A percentile compares a stretch with the other conserved stretches of the same genome.
These are phyloP conservation scores for Gadopsis marmoratus DNA, from an alignment of 2,797 vertebrate species.

Conservation along the genomic window DNA sequence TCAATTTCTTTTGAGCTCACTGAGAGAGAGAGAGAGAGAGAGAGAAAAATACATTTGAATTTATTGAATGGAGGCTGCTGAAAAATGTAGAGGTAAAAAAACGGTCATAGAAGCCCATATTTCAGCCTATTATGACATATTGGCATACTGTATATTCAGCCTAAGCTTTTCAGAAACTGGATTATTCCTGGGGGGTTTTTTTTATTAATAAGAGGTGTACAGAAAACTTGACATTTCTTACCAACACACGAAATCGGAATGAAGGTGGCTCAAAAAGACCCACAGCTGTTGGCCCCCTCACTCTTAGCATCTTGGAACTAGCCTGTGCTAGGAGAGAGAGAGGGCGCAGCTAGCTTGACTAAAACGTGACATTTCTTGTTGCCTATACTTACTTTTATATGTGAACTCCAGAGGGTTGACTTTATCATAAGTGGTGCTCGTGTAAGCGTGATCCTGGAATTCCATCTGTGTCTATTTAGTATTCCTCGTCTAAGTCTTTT, in stretches of 20 bases:
- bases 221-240: not conserved
- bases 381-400: conserved; percentile 76
- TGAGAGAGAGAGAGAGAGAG: conserved; percentile 29
- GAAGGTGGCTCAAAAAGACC: too few relatives aligned
- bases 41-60: not conserved
- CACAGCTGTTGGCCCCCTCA: too few relatives aligned
- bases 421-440: conserved; percentile 33
- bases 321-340: too few relatives aligned
- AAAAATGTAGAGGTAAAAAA: too few relatives aligned
- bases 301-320: too few relatives aligned
- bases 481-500: not conserved
- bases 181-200: not conserved
- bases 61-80: not conserved
- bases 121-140: not conserved
- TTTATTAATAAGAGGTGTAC: not conserved
- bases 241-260: too few relatives aligned
- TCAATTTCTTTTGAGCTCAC: conserved; percentile 77
- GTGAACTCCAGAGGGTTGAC: conserved; percentile 59
- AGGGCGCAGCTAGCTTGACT: not conserved
- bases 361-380: not conserved
- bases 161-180: not conserved
- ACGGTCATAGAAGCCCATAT: too few relatives aligned
- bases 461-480: conserved; percentile 43
- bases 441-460: conserved; percentile 58
- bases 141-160: too few relatives aligned